A percentile compares a stretch with the other conserved stretches of the same genome.
Conservation (phyloP, 2,888 invertebrate species). For the Drosophila gaucha region DNA sequence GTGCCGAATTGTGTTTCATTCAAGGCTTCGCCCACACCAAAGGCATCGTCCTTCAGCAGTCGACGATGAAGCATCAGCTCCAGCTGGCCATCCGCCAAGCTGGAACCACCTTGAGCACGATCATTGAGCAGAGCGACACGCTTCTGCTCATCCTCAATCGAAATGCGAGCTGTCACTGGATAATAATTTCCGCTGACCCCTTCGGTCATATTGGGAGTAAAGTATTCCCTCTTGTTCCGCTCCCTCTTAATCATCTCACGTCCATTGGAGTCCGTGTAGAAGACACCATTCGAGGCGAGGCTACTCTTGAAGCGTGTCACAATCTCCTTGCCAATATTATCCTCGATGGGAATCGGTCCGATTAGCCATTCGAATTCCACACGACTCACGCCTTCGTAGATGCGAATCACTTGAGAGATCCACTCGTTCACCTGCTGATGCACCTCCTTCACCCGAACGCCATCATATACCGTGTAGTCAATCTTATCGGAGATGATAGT, state of each 20-base stretch:
- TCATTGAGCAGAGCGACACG: constrained; percentile 87
- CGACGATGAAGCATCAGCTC: constrained; percentile 95
- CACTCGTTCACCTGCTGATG: constrained; percentile 87
- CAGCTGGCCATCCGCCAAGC: constrained; percentile 90
- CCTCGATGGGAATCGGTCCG: constrained; percentile 90
- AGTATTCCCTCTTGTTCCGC: constrained; percentile 90
- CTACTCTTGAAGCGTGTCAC: constrained; percentile 90
- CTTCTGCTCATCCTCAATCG: constrained; percentile 86
- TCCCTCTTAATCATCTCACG: constrained; percentile 91
- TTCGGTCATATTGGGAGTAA: constrained; percentile 88
- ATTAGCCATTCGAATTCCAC: constrained; percentile 91
- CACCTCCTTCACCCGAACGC: constrained; percentile 89
- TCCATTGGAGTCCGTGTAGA: constrained; percentile 98
- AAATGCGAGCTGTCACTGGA: constrained; percentile 94
- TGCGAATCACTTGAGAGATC: constrained; percentile 89
- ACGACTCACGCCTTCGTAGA: constrained; percentile 87
- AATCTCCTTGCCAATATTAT: constrained; percentile 91
- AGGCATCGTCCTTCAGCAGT: constrained; percentile 93
- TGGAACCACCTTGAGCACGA: constrained; percentile 92
- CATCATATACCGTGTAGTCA: constrained; percentile 83
- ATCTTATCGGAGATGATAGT: constrained; percentile 56
- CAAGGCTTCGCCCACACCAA: constrained; percentile 95
- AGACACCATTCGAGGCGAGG: constrained; percentile 88
- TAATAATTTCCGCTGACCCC: constrained; percentile 95
- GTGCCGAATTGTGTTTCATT: constrained; percentile 91